Base-by-base conservation (phyloP, 2,888 invertebrate species). In the Phengaris alcon region DNA sequence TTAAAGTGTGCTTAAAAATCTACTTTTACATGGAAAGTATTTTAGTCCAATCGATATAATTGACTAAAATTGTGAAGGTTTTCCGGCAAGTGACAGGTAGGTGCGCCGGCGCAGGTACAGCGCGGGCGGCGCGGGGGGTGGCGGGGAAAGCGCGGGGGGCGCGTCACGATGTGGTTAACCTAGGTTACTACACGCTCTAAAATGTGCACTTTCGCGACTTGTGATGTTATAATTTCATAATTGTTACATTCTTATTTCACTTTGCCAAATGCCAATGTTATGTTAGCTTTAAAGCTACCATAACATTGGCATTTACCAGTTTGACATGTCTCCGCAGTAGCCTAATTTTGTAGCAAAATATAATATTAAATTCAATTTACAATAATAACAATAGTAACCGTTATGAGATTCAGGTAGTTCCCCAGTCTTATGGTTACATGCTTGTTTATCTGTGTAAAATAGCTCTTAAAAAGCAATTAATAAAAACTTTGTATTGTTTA, bases 141-240 rank as follows among this genome's bases (percentile, higher is more conserved):
- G 77, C 77, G 78, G 76, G 79, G 75, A 79, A 74, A 55, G 80
- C 77, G 77, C 80, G 80, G 80, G 79, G 77, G 82, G 79, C 81
- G 82, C 82, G 85, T 89, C 91, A 91, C 91, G 90, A 91, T 85
- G 89, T 87, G 88, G 90, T 89, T 90, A 87, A 88, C 89, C 87
- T 90, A 86, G 85, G 84, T 84, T 85, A 86, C 83, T 82, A 85
- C 84, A 82, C 82, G 84, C 82, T 84, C 83, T 82, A 84, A 86
- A 83, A 81, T 82, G 82, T 84, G 79, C 79, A 81, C 86, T 86
- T 86, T 86, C 85, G 83, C 83, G 82, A 80, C 81, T 72, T 52
- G 52, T 54, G 72, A 72, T 72, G 54, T 54, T 72, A 72, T 54
- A 72, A 72, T 72, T 72, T 70, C 44, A 52, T 72, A 72, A 72